Evolutionary conservation across 2,113 vertebrate species (phyloP).

Genomic region (Etheostoma cragini): DNA sequence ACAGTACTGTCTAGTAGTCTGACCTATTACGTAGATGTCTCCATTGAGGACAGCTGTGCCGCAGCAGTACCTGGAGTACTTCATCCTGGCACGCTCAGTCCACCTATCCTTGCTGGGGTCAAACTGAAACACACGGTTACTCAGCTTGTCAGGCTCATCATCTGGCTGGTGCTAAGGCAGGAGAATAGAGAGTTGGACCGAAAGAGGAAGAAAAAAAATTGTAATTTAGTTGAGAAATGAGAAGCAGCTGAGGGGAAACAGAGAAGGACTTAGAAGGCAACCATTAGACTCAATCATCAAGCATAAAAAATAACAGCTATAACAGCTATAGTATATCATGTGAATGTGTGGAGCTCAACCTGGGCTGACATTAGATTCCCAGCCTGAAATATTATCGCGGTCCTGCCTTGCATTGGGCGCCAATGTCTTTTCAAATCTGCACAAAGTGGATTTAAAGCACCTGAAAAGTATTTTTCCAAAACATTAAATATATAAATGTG

Average conservation of each 20-base stretch:
- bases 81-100: constrained; percentile 87
- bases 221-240: neutral
- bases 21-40: constrained; percentile 93
- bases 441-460: neutral
- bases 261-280: neutral
- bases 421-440: neutral
- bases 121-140: constrained; percentile 87
- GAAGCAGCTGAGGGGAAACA: neutral
- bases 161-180: constrained; percentile 87
- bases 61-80: constrained; percentile 92
- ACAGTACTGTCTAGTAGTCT: constrained; percentile 49
- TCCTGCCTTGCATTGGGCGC: neutral
- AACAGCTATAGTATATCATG: no score
- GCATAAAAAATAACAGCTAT: neutral
- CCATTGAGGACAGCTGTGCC: constrained; percentile 86
- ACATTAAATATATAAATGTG: neutral
- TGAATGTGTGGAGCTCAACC: neutral
- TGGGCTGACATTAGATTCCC: neutral
- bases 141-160: constrained; percentile 93
- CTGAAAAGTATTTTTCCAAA: neutral
- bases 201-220: neutral
- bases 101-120: constrained; percentile 89
- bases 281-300: neutral
- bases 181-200: neutral
- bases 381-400: neutral